Base-by-base conservation (phyloP, 2,888 invertebrate genomes). In the Odontocolon sp. region DNA sequence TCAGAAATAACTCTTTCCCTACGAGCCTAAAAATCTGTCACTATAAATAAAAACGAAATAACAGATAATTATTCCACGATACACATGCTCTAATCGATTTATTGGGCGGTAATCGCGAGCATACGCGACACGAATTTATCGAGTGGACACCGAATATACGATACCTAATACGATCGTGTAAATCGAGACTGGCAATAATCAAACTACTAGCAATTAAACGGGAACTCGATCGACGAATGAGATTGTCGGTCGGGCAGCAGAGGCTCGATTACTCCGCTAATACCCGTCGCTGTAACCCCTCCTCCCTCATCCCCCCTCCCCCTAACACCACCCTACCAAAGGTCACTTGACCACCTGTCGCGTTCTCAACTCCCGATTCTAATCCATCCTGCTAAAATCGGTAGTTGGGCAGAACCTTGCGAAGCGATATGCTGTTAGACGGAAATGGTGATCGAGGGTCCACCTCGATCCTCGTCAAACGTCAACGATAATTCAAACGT, bases 271-370 rank as follows among this genome's bases (percentile, higher is more conserved):
- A 77, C 72, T 63, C 47, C 50, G 36, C 56, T 77, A 68, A 72
- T 72, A 63, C 68, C 57, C 57, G 63, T 42, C 63, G 63, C 64
- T 68, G 68, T 57, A 56, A 69, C 31, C 40, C 67, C 18, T 61
- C 36, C 56, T 45, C 56, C 8, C 18, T 54, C 52, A 45, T n/a
- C n/a, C n/a, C n/a, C n/a, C n/a, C n/a, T n/a, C n/a, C n/a, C n/a
- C n/a, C n/a, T n/a, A n/a, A n/a, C n/a, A n/a, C n/a, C n/a, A n/a
- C n/a, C n/a, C n/a, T n/a, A n/a, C n/a, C n/a, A 59, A 69, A 69
- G 68, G 72, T 77, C 77, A 63, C 71, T 72, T 68, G 61, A 63
- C 77, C 77, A 77, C 77, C 77, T 77, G 77, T 77, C 77, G 77
- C 63, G 16, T 77, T 77, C 72, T 68, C 68, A 57, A 57, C 63